These are phyloP conservation scores for Formica selysi DNA, from an alignment of 1,140 invertebrate species.

Conservation along the genomic window DNA sequence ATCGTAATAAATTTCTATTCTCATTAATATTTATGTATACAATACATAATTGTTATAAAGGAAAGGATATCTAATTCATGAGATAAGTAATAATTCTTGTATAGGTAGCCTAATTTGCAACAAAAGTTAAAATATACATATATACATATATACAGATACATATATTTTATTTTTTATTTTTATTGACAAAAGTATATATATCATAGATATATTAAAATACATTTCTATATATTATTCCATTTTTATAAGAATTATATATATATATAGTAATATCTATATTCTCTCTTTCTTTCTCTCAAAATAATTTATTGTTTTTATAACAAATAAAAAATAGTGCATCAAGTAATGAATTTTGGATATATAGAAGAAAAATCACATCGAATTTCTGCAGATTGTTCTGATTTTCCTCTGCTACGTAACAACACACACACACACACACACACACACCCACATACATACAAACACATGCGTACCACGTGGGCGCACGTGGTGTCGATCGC, in stretches of 20 bases:
- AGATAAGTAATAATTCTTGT: not conserved
- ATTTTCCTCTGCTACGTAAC: conserved; percentile 10
- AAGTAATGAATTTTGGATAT: not conserved
- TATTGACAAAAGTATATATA: too few relatives aligned
- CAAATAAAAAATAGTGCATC: too few relatives aligned
- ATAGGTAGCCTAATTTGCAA: not conserved
- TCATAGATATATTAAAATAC: too few relatives aligned
- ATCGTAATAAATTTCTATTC: conserved; percentile 19
- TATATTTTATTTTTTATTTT: not conserved
- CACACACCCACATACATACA: too few relatives aligned
- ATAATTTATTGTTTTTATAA: not conserved
- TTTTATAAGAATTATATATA: too few relatives aligned
- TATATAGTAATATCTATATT: too few relatives aligned
- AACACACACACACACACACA: too few relatives aligned
- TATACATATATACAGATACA: not conserved
- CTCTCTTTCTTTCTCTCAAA: too few relatives aligned
- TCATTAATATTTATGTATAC: conserved; percentile 9
- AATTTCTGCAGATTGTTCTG: not conserved
- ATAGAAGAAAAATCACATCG: not conserved
- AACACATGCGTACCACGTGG: too few relatives aligned
- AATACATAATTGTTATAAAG: not conserved
- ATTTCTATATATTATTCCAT: too few relatives aligned
- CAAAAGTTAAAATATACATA: not conserved
- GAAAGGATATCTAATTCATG: not conserved
- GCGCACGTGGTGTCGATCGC: conserved; percentile 11